phyloP scores from a whole-genome alignment of 2,113 vertebrate species.

The Ceratotherium simum region DNA sequence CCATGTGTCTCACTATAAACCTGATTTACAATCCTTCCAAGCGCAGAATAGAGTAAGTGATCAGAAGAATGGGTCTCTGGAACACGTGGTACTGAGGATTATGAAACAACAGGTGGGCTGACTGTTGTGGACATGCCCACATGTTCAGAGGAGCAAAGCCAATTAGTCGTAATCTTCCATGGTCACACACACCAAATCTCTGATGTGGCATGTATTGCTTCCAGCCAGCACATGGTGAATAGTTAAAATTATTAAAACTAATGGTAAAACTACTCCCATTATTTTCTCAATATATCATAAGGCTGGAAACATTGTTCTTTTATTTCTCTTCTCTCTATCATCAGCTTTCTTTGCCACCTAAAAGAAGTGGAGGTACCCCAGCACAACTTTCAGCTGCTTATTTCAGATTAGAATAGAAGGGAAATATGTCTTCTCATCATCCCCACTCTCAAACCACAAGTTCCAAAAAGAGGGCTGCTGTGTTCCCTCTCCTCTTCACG shows the following conservation, averaged over 20 bases:
- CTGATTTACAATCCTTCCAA: background rate
- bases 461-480: background rate
- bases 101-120: background rate
- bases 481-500: background rate
- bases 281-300: background rate
- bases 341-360: background rate
- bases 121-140: background rate
- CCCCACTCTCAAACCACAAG: background rate
- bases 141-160: background rate
- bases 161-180: background rate
- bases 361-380: background rate
- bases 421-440: background rate
- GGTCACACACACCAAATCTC: background rate
- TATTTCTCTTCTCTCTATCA: background rate
- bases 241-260: background rate
- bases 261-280: background rate
- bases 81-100: background rate
- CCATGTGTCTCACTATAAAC: background rate
- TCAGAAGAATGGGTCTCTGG: background rate
- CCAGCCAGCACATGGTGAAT: background rate
- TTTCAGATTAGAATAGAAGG: background rate
- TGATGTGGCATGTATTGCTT: background rate
- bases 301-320: background rate
- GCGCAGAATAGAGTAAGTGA: background rate
- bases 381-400: background rate